Evolutionary conservation across 2,888 invertebrate genomes (phyloP).

Genomic region (Agonopterix arenella): DNA sequence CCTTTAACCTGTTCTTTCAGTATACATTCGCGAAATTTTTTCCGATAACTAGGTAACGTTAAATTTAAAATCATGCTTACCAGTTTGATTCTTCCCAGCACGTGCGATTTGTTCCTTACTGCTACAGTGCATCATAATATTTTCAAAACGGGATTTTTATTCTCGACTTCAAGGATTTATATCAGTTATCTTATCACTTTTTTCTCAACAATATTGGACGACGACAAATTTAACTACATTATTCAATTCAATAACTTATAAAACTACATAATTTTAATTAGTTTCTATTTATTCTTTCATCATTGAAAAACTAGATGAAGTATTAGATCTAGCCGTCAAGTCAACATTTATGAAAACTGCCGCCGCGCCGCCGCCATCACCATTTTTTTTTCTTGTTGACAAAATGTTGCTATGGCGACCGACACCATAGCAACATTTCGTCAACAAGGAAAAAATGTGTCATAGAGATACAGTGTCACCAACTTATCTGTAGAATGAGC

Average conservation of each 20-base stretch:
- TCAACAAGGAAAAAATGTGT: background rate
- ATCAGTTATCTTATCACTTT: no score
- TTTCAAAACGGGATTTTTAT: conserved; percentile 9
- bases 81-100: background rate
- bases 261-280: background rate
- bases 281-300: background rate
- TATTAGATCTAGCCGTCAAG: conserved; percentile 14
- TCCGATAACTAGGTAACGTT: no score
- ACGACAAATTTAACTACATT: background rate
- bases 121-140: conserved; percentile 4
- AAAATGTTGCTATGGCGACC: conserved; percentile 39
- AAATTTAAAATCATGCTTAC: no score
- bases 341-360: conserved; percentile 32
- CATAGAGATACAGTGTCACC: no score
- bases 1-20: no score
- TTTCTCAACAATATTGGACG: background rate
- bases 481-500: no score
- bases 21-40: no score
- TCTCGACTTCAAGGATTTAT: background rate
- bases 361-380: conserved; percentile 20
- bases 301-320: conserved; percentile 6
- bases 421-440: conserved; percentile 39
- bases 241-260: background rate
- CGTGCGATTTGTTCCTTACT: background rate
- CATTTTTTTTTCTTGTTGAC: background rate